Base-by-base conservation (phyloP, 2,113 vertebrate species). In the Rhineura floridana region DNA sequence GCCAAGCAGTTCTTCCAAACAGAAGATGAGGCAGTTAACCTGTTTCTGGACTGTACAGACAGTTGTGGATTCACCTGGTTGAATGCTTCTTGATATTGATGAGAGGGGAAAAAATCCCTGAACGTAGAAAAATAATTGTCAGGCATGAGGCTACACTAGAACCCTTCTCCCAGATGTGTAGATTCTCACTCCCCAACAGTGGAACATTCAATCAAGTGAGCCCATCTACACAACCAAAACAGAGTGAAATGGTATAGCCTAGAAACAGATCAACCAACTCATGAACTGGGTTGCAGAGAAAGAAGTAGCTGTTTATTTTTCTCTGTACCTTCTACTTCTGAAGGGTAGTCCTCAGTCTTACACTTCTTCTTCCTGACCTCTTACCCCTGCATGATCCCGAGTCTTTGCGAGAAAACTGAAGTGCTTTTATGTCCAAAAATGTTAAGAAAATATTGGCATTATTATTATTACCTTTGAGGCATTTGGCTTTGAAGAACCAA, bases 401-500 rank as follows among this genome's bases (percentile, higher is more conserved):
- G 0, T 88, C 91, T 87, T 83, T 92, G 69, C 76, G 91, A 84
- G 90, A 87, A 93, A 87, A 50, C 88, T 1, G 62, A 79, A 0
- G 67, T 93, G 42, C 39, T 89, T 91, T 91, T 90, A 90, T 69
- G 75, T 92, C 84, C 88, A 91, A 90, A 91, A 87, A 0, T 44
- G 87, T 87, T 90, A 90, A 93, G 89, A 87, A 91, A 93, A 93
- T 90, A 39, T 25, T 72, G 82, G 87, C 91, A 79, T 88, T 94
- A 7, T 87, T 87, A 78, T 82, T 77, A 91, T 92, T 91, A 62
- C 90, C 84, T 90, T 85, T 89, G 78, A 83, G 91, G 87, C 88
- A 90, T 83, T 94, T 81, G 90, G 92, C 88, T 93, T 95, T 93
- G 92, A 92, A 85, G 91, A 93, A 96, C 87, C 90, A 91, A 90